Evolutionary conservation across 2,888 invertebrate genomes (phyloP), one percentile per base, ranked within the genome.

Genomic region (Osmoderma eremita): DNA sequence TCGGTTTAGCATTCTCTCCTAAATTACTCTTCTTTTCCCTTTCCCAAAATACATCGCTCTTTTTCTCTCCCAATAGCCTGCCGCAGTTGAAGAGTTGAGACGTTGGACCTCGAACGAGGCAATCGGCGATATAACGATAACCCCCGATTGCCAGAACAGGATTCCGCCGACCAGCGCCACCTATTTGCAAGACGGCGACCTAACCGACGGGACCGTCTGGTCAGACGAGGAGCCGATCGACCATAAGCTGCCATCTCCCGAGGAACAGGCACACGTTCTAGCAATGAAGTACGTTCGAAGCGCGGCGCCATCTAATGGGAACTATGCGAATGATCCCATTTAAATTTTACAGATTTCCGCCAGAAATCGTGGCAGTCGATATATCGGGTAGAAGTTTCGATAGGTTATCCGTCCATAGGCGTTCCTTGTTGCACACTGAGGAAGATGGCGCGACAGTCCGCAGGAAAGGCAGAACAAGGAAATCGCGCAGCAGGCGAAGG

Each of bases 361-460:
- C 94, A 72, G 91, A 94, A 86, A 84, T 95, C 71, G 91, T 97
- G 69, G 89, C 92, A 69, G 94, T 97, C 76, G 95, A 97, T 83
- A 90, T 93, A 63, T 92, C 94, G 70, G 96, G 96, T 62, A 88
- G 88, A 77, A 90, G 91, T 80, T 97, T 97, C 86, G 90, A 93
- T 79, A 88, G 96, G 74, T 94, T 96, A 94, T 92, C 93, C 77
- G 88, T 87, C 76, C 90, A 93, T 71, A 87, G 97, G 72, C 90
- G 93, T 79, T 95, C 96, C 42, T 86, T 95, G 73, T 81, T 88
- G 65, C 88, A 89, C 76, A 84, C 87, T 69, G 87, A 86, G 82
- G 67, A 71, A 63, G 80, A 78, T 58, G 74, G 78, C 61, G 71
- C 69, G 49, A 75, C 74, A n/a, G 88, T 90, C 67, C 89, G 90